Evolutionary conservation across 2,888 invertebrate genomes (phyloP), one percentile per base, ranked within the genome.

Genomic region (Carcina quercana): DNA sequence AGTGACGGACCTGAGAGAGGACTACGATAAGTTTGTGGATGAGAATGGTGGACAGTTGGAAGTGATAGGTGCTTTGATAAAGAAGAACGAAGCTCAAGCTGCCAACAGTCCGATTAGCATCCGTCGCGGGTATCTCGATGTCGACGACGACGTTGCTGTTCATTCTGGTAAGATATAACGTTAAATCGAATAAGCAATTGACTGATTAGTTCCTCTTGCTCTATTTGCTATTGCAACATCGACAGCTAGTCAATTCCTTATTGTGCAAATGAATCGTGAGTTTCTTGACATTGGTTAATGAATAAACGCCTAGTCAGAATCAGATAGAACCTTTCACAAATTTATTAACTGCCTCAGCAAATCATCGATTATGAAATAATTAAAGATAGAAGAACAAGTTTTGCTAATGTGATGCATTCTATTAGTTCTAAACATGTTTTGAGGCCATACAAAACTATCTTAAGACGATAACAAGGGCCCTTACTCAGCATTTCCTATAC

Each of bases 81-180:
- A 67, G 52, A 82, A 69, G 49, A 65, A 74, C 43, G 83, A 76
- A 55, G 76, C 70, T 40, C 69, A 74, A 50, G 63, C 69, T 40
- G 70, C 72, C 3, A 79, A 65, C 45, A 82, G 75, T 56, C 79
- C 73, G 30, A 52, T 73, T 34, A 88, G 84, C 69, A 64, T 74
- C 42, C 67, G 82, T 8, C 70, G 83, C 24, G 75, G 71, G 41
- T 84, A 80, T 42, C 72, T 85, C 46, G 87, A 87, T 51, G 87
- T 86, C 8, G 90, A 91, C 48, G 89, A 89, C 53, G 90, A 90
- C 47, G 89, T 88, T 40, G 89, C 88, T 42, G 85, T 90, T 52
- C 91, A 91, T 82, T 91, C 91, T 56, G 91, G 91, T 91, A 86
- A 85, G 78, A 43, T 34, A 38, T 12, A 11, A 20, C 20, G 20